Evolutionary conservation across 2,888 invertebrate species (phyloP), one percentile per base, ranked within the genome.

Genomic region (Drosophila meridionalis): DNA sequence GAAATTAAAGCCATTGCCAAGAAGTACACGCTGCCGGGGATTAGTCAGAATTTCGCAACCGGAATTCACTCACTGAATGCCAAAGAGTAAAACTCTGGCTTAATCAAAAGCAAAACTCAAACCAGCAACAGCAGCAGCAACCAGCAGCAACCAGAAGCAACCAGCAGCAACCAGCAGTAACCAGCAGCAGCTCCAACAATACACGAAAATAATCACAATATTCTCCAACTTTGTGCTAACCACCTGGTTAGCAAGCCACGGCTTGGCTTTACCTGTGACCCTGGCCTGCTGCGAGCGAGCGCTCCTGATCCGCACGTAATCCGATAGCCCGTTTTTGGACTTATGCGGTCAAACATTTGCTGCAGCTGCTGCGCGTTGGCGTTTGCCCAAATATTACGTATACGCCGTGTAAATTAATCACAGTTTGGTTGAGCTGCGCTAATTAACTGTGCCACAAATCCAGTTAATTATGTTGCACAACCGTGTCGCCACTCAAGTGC

Each of bases 321-420:
- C 53, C 28, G 6, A 47, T 14, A 47, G 47, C 7, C 63, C 68
- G 57, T 60, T 66, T 70, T 71, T 63, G 80, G 75, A 59, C 60
- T 65, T 82, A 20, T 72, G 85, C 48, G 77, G 80, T 32, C 53
- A 70, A 57, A 48, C 63, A 87, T 79, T 84, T 72, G 47, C 69
- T 55, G 60, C 68, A 64, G 42, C 65, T 52, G 53, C 61, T 43
- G 47, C 62, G 47, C 47, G 65, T 72, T 68, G 45, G 45, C 30
- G 32, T 50, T 57, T 45, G 12, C 30, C 26, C 4, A 12, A 28
- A 61, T 50, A 76, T 74, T 61, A 67, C 66, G 63, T 61, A 63
- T 55, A 64, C 55, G 57, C 45, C 42, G 57, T 11, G 42, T 30
- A 55, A 72, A 71, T 74, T 72, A 80, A 67, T 63, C 47, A 63